These are phyloP conservation scores for Magallana gigas DNA, from an alignment of 1,140 invertebrate species.

Conservation along the genomic window DNA sequence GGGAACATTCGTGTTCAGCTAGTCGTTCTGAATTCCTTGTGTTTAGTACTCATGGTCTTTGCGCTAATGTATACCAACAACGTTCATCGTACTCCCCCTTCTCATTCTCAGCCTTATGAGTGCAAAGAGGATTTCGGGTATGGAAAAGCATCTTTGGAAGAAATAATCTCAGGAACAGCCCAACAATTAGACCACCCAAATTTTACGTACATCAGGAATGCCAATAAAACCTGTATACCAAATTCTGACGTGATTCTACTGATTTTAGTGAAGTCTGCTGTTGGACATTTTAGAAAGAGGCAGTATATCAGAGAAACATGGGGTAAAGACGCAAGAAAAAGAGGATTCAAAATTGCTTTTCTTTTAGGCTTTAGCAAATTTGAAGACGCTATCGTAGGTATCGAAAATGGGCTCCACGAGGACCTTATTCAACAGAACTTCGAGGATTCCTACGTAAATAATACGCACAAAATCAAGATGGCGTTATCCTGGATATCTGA, in stretches of 20 bases:
- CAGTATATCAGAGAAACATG: constrained; percentile 39
- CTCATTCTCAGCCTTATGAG: neutral
- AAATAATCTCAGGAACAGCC: neutral
- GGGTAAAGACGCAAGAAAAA: constrained; percentile 19
- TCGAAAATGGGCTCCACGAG: constrained; percentile 53
- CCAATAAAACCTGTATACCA: neutral
- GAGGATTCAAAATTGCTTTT: constrained; percentile 27
- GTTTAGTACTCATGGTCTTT: too few relatives aligned
- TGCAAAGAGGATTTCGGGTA: constrained; percentile 4
- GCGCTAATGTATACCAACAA: too few relatives aligned
- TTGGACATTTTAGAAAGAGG: constrained; percentile 40
- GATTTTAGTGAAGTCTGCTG: constrained; percentile 53
- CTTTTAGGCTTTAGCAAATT: constrained; percentile 40
- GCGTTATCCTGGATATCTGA: constrained; percentile 58
- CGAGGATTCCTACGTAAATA: constrained; percentile 57
- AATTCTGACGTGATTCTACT: constrained; percentile 18
- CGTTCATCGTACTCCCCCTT: neutral
- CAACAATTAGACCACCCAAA: neutral
- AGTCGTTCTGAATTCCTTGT: too few relatives aligned
- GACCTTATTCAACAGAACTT: constrained; percentile 67
- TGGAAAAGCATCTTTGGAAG: neutral
- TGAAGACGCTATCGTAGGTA: constrained; percentile 8
- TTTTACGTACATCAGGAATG: neutral
- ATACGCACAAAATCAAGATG: constrained; percentile 62
- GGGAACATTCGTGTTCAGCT: too few relatives aligned